These are phyloP conservation scores for Melitaea athalia DNA, from an alignment of 2,888 invertebrate species.

Conservation along the genomic window DNA sequence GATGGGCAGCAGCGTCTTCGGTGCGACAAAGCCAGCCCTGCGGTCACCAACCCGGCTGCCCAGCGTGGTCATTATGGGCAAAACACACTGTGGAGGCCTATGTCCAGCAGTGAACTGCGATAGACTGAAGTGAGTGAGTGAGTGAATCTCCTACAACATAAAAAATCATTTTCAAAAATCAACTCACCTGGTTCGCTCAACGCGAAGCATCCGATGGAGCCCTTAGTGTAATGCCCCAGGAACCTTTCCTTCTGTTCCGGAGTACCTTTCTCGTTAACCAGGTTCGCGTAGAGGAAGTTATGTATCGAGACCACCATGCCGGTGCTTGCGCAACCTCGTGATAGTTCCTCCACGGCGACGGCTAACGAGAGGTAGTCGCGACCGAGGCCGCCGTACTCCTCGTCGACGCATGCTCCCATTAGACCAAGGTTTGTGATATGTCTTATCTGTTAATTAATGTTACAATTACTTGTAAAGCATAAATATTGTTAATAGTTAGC, in stretches of 20 bases:
- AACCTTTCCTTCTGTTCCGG: constrained; percentile 85
- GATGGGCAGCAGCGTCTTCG: no score
- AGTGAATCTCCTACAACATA: background rate
- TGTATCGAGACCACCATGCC: constrained; percentile 90
- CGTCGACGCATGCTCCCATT: constrained; percentile 85
- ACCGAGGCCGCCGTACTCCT: constrained; percentile 86
- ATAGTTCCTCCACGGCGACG: constrained; percentile 89
- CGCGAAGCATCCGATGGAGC: constrained; percentile 89
- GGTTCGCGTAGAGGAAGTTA: constrained; percentile 88
- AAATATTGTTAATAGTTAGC: no score
- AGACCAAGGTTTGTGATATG: constrained; percentile 87
- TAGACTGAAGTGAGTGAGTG: no score
- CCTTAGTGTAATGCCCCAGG: constrained; percentile 83
- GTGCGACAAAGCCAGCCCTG: no score
- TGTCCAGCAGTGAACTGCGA: no score
- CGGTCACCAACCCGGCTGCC: no score
- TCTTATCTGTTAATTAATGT: constrained; percentile 76
- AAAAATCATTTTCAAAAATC: background rate
- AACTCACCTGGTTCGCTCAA: constrained; percentile 88
- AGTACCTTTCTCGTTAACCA: constrained; percentile 85
- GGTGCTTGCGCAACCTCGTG: constrained; percentile 89
- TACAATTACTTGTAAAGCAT: background rate
- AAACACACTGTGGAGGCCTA: no score
- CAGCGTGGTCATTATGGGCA: no score
- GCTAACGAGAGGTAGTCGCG: constrained; percentile 87